Percentiles rank a stretch among this genome's conserved stretches.
These are phyloP conservation scores for Agonopterix alstromeriana DNA, from an alignment of 2,888 invertebrate genomes.

Conservation along the genomic window DNA sequence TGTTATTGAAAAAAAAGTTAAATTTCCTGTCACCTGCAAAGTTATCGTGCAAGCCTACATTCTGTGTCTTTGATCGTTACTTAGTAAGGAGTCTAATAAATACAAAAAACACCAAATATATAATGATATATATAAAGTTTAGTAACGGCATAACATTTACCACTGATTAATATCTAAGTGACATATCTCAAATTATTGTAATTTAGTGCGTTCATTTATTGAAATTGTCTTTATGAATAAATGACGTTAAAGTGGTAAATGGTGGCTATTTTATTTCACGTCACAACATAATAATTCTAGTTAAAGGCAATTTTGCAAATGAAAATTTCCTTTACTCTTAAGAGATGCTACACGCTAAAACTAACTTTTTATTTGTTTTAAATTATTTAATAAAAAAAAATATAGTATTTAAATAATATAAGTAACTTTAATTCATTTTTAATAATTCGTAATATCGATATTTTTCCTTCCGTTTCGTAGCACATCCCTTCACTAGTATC, in stretches of 20 bases:
- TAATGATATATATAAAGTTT: constrained; percentile 8
- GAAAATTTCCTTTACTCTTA: background rate
- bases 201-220: constrained; percentile 75
- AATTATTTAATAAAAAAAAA: background rate
- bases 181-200: constrained; percentile 76
- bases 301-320: background rate
- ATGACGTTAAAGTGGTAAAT: constrained; percentile 56
- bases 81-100: constrained; percentile 15
- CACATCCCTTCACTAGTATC: too few relatives aligned
- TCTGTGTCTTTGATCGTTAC: background rate
- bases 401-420: background rate
- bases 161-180: constrained; percentile 62
- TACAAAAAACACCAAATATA: constrained; percentile 26
- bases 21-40: too few relatives aligned
- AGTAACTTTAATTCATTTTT: background rate
- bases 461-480: too few relatives aligned
- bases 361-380: background rate
- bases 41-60: too few relatives aligned
- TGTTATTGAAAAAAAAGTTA: too few relatives aligned
- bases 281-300: background rate
- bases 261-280: background rate
- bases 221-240: constrained; percentile 76
- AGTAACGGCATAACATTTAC: constrained; percentile 44
- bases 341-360: background rate
- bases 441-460: too few relatives aligned